Evolutionary conservation across 2,113 vertebrate species (phyloP).

Genomic region (Pampusana beccarii): DNA sequence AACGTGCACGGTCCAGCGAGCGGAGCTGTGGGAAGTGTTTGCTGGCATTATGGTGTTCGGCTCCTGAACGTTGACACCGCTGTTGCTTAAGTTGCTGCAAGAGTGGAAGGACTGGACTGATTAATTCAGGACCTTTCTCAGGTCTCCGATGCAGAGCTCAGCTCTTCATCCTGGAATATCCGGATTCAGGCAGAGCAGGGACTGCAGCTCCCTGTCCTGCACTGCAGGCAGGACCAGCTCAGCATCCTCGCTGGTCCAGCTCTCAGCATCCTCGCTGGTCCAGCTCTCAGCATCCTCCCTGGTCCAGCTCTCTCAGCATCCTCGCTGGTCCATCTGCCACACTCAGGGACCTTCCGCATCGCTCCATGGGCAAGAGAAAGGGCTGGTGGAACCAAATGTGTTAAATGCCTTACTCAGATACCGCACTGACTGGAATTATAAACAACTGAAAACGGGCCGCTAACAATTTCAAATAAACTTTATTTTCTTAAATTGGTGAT

Average conservation of each 20-base stretch:
- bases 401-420: fast-evolving
- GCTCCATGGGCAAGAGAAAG: no score
- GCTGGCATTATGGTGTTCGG: neutral
- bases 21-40: neutral
- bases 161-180: neutral
- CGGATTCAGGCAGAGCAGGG: neutral
- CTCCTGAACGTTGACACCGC: neutral
- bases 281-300: no score
- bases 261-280: no score
- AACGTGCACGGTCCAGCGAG: neutral
- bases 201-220: fast-evolving
- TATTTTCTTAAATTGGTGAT: constrained; percentile 71
- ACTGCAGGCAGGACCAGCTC: neutral
- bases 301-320: no score
- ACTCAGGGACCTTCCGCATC: no score
- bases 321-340: no score
- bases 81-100: neutral
- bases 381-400: neutral
- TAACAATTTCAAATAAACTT: constrained; percentile 73
- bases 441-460: neutral
- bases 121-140: neutral
- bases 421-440: neutral
- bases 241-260: neutral
- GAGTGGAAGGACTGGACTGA: neutral
- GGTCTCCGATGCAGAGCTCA: neutral